Base-by-base conservation (phyloP, 1,140 invertebrate species). In the Proales similis region DNA sequence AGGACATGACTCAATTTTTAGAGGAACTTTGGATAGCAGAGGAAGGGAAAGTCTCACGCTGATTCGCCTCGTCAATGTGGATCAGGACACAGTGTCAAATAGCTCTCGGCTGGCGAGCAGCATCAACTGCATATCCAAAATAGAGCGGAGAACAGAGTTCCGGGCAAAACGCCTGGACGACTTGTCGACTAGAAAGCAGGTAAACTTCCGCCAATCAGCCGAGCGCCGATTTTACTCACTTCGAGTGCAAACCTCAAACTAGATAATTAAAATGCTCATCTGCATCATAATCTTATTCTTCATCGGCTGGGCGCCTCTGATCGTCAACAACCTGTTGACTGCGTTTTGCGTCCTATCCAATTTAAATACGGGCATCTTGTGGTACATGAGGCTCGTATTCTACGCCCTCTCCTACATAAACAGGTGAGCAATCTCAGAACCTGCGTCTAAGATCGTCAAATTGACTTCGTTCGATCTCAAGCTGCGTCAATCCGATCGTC, bases 401-500 rank as follows among this genome's bases (percentile, higher is more conserved):
- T 80, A 81, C 65, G 68, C 83, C 22, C 76, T 84, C 75, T 81
- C 82, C 2, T 85, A 85, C 68, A 81, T 84, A 61, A 84, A 85
- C 71, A 84, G 81, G 81, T 81, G 68, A 51, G 45, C 19, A n/a
- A 11, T 33, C 4, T 2, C 46, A 20, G 20, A 17, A 45, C 22
- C 48, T 12, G 12, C 32, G 65, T 12, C 77, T 70, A 43, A 12
- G 19, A 19, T 43, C 12, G 14, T 26, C 14, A 30, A 20, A 29
- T 32, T 29, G 47, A 17, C 39, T 26, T n/a, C 74, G 62, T 69
- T 70, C 4, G 74, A 75, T 65, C 61, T 69, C 32, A 75, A 81
- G 84, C 70, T 86, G 84, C 68, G 80, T 86, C 63, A 86, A 87
- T 74, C 85, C 85, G 6, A 79, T 86, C 39, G 79, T 86, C 6